Base-by-base conservation (phyloP, 2,888 invertebrate genomes). In the Callosobruchus maculatus region DNA sequence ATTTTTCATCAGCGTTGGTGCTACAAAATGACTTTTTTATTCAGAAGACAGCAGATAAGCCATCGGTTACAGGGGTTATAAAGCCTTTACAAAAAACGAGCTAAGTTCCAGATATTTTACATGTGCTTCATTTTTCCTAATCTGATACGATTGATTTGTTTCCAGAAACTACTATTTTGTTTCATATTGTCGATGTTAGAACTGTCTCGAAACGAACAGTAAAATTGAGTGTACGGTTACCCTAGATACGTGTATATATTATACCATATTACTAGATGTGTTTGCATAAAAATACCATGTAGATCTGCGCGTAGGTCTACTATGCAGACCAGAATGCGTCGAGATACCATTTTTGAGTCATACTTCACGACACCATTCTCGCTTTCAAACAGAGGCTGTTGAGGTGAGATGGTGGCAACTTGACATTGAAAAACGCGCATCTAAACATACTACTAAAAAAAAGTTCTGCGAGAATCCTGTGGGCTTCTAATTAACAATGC, bases 261-360 rank as follows among this genome's bases (percentile, higher is more conserved):
- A 49, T 49, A 49, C 49, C 49, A 5, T 49, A 49, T 49, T 49
- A 49, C 49, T 49, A 49, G 49, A 49, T 49, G 76, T 79, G 81
- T 81, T 81, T 80, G 80, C 80, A 76, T 76, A 78, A 80, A 79
- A 78, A 77, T 78, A 79, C 77, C 78, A 74, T 68, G 76, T 80
- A 81, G 81, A 81, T 83, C 82, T 82, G 81, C 81, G 82, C 81
- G 77, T 66, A 76, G 79, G 80, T 80, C 80, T 82, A 80, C 80
- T 80, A 81, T 81, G 82, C 79, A 82, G 80, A 81, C 81, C 82
- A 78, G 80, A 76, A 77, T 73, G 78, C 78, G 81, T 80, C 79
- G 79, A 80, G 77, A 74, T 76, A 78, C 77, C 78, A 80, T 80
- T 82, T 70, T 71, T 49, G 70, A 74, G 71, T 72, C 72, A 71